Percentiles rank a stretch among this genome's conserved stretches.
Evolutionary conservation across 2,113 vertebrate genomes (phyloP).

Genomic region (Indri indri): DNA sequence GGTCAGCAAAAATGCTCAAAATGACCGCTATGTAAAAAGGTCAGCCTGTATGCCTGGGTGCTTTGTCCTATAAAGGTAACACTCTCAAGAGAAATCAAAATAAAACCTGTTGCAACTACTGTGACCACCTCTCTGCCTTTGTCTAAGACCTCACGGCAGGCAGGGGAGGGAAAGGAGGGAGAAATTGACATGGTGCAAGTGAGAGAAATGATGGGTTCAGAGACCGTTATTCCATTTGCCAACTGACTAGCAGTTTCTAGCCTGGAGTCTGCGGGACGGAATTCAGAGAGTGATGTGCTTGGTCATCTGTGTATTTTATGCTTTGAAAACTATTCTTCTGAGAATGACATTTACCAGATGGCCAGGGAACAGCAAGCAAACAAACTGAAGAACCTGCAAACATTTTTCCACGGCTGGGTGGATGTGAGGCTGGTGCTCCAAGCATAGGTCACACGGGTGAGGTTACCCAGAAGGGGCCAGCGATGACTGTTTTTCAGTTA

Average conservation of each 20-base stretch:
- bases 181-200: neutral
- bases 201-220: neutral
- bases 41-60: neutral
- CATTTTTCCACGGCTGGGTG: neutral
- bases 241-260: neutral
- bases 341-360: neutral
- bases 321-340: neutral
- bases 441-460: neutral
- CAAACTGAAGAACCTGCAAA: neutral
- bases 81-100: neutral
- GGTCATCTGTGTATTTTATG: neutral
- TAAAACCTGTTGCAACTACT: neutral
- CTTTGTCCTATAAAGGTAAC: neutral
- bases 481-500: neutral
- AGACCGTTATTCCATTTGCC: neutral
- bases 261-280: neutral
- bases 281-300: neutral
- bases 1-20: neutral
- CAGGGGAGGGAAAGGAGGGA: neutral
- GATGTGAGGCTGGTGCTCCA: neutral
- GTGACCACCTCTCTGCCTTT: neutral
- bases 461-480: neutral
- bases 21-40: neutral
- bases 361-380: neutral
- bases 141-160: neutral